Conservation (phyloP, 2,888 invertebrate species). For the Caenorhabditis wallacei region DNA sequence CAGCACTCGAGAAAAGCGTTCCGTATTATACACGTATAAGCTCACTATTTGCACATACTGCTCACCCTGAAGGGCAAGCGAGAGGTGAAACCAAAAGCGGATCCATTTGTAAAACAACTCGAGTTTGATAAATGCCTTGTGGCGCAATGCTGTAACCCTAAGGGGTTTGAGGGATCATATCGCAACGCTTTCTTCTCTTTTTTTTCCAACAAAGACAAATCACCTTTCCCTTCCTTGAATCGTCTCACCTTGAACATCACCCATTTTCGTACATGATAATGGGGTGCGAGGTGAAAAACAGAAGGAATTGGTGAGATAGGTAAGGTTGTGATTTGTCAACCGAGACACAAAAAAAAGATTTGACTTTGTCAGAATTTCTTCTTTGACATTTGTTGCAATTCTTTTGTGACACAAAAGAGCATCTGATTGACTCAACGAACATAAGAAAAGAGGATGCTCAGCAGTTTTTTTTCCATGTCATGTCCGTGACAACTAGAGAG, state of each 20-base stretch:
- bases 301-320: constrained; percentile 18
- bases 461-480: constrained; percentile 34
- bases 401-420: constrained; percentile 50
- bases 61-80: background rate
- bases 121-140: constrained; percentile 25
- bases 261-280: constrained; percentile 47
- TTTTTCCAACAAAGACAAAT: constrained; percentile 5
- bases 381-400: constrained; percentile 1
- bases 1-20: constrained; percentile 42
- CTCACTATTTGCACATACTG: constrained; percentile 36
- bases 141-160: constrained; percentile 2
- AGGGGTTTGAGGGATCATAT: constrained; percentile 32
- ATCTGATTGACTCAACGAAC: constrained; percentile 62
- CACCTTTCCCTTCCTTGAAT: constrained; percentile 11
- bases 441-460: constrained; percentile 13
- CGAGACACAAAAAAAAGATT: constrained; percentile 35
- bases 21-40: constrained; percentile 34
- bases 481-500: constrained; percentile 52
- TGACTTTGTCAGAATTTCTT: constrained; percentile 22
- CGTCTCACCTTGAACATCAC: constrained; percentile 50
- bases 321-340: constrained; percentile 50
- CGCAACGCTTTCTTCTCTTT: constrained; percentile 25
- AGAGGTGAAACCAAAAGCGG: constrained; percentile 31
- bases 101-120: constrained; percentile 52
- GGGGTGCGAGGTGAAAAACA: constrained; percentile 44